Base-by-base conservation (phyloP, 1,140 invertebrate species). In the Riptortus pedestris region DNA sequence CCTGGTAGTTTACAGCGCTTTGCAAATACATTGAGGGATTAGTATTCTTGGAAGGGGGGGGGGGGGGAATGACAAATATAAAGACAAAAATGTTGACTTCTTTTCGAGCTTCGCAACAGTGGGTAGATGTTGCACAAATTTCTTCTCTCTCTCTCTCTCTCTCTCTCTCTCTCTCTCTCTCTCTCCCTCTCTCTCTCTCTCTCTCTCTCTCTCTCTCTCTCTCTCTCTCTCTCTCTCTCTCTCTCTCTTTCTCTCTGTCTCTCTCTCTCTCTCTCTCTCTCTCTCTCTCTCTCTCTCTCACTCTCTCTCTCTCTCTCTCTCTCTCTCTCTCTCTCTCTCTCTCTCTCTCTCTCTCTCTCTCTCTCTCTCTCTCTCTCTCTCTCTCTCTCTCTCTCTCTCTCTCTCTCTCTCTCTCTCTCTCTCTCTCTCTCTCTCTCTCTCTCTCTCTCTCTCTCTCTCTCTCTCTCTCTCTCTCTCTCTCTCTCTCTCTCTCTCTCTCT, bases 91-190 rank as follows among this genome's bases (percentile, higher is more conserved):
- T n/a, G n/a, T n/a, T n/a, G n/a, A n/a, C n/a, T n/a, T n/a, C n/a
- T n/a, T n/a, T n/a, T n/a, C n/a, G n/a, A n/a, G n/a, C n/a, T n/a
- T n/a, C n/a, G n/a, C n/a, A n/a, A n/a, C n/a, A n/a, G n/a, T n/a
- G n/a, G n/a, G n/a, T n/a, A 45, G 43, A 45, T n/a, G 14, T 3
- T 2, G 43, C 14, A 45, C 43, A 45, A 38, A 5, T 52, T 52
- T 24, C 5, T 18, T 11, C 48, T 11, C 48, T 52, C 48, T 52
- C 48, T 52, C 48, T 52, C 48, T 52, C 48, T 52, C 48, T 52
- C 48, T 52, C 48, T 52, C 48, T 52, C 48, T 52, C 48, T 52
- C 48, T 52, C 48, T 52, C 48, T 52, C 48, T 52, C 48, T 52
- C 48, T 52, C 48, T 52, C 48, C 18, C 48, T 52, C 48, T 52